These are phyloP conservation scores for Erebia aethiops DNA, from an alignment of 2,888 invertebrate genomes.

Conservation along the genomic window DNA sequence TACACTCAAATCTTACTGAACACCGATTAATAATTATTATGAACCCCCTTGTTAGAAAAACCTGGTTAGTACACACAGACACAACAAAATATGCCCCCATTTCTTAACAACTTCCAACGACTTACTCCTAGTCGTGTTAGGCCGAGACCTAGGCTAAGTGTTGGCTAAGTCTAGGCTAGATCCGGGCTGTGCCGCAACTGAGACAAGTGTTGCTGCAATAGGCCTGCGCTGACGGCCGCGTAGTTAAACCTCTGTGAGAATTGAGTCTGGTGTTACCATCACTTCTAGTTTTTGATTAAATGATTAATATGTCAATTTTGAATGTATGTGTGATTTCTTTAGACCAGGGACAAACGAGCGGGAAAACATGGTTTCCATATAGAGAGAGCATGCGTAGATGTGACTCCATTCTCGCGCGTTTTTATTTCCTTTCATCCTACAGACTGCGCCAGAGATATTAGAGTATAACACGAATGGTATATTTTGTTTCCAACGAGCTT, in stretches of 20 bases:
- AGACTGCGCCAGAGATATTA: too few species aligned
- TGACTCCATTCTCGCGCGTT: too few species aligned
- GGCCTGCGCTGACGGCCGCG: conserved; percentile 79
- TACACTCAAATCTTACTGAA: background rate
- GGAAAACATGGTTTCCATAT: too few species aligned
- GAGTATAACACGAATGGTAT: too few species aligned
- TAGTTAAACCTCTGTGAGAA: conserved; percentile 82
- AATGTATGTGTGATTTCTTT: background rate
- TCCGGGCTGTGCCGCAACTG: conserved; percentile 75
- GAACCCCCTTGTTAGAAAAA: conserved; percentile 12
- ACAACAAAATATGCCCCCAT: conserved; percentile 54
- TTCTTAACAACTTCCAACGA: conserved; percentile 54
- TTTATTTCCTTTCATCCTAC: too few species aligned
- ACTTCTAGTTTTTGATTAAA: conserved; percentile 53
- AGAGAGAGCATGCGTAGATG: too few species aligned
- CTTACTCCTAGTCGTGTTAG: conserved; percentile 70
- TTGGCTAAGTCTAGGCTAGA: conserved; percentile 55
- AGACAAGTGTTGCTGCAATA: conserved; percentile 80
- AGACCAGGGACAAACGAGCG: background rate
- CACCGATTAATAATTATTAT: conserved; percentile 31
- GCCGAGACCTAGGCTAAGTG: conserved; percentile 40
- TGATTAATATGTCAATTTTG: conserved; percentile 59
- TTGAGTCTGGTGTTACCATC: conserved; percentile 73
- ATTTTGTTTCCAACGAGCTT: too few species aligned
- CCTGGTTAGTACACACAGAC: conserved; percentile 68